Percentiles rank a stretch among this genome's conserved stretches.
Conservation (phyloP, 1,140 invertebrate species). For the Sarcophaga bullata region DNA sequence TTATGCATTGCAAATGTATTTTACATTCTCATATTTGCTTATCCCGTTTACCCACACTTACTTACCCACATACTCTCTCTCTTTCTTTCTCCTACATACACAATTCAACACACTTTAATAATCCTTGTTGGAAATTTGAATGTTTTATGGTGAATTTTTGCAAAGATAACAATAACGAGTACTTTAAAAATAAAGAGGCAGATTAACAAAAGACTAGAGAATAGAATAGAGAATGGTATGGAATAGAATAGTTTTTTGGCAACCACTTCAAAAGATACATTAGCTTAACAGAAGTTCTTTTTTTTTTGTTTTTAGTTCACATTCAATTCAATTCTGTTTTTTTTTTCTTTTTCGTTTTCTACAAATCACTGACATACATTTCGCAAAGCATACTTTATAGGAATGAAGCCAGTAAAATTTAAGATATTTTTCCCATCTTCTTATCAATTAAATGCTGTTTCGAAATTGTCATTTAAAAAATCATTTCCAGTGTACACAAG, state of each 20-base stretch:
- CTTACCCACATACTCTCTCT: not conserved
- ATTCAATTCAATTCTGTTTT: not conserved
- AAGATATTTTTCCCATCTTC: too few relatives aligned
- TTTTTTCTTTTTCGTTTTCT: not conserved
- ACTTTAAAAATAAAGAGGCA: constrained; percentile 25
- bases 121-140: not conserved
- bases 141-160: not conserved
- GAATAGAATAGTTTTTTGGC: constrained; percentile 11
- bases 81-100: not conserved
- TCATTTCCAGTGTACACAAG: too few relatives aligned
- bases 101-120: too few relatives aligned
- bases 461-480: too few relatives aligned
- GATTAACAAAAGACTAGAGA: constrained; percentile 33
- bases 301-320: not conserved
- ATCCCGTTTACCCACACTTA: constrained; percentile 19
- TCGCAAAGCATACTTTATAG: too few relatives aligned
- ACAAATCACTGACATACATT: too few relatives aligned
- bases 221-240: not conserved
- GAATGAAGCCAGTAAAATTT: too few relatives aligned
- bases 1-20: constrained; percentile 22
- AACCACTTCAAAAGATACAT: constrained; percentile 39
- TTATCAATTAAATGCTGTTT: too few relatives aligned
- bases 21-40: constrained; percentile 30
- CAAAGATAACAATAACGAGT: not conserved
- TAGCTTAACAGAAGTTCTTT: constrained; percentile 33